These are phyloP conservation scores for Urocynchramus pylzowi DNA, from an alignment of 2,113 vertebrate species.

Conservation along the genomic window DNA sequence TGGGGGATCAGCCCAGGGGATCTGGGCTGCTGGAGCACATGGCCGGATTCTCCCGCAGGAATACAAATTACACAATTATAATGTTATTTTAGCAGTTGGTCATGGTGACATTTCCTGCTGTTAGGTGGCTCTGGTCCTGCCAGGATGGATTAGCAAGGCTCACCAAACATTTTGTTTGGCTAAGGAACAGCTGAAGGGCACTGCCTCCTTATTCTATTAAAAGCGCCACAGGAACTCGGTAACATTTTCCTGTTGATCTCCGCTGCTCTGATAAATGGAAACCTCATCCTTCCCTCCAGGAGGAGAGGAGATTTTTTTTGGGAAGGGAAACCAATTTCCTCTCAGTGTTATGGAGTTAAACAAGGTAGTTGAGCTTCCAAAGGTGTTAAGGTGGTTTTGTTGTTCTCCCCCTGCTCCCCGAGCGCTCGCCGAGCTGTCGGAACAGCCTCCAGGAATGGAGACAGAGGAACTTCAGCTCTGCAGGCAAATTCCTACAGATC, in stretches of 20 bases:
- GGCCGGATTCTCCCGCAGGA: not conserved
- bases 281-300: not conserved
- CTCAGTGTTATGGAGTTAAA: not conserved
- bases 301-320: not conserved
- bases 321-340: conserved; percentile 14
- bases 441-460: not conserved
- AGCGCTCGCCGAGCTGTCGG: not conserved
- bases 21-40: not conserved
- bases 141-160: not conserved
- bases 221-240: not conserved
- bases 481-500: not conserved
- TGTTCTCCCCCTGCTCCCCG: not conserved
- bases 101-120: not conserved
- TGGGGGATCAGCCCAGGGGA: not conserved
- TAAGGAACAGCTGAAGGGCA: conserved; percentile 8
- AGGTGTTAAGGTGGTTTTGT: not conserved
- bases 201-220: not conserved
- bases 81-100: not conserved
- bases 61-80: not conserved
- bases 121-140: not conserved
- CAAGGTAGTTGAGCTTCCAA: not conserved
- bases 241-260: conserved; percentile 18
- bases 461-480: not conserved
- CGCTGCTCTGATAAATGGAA: not conserved
- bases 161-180: not conserved